Conservation (phyloP, 2,113 vertebrate species). For the Centropus bengalensis region DNA sequence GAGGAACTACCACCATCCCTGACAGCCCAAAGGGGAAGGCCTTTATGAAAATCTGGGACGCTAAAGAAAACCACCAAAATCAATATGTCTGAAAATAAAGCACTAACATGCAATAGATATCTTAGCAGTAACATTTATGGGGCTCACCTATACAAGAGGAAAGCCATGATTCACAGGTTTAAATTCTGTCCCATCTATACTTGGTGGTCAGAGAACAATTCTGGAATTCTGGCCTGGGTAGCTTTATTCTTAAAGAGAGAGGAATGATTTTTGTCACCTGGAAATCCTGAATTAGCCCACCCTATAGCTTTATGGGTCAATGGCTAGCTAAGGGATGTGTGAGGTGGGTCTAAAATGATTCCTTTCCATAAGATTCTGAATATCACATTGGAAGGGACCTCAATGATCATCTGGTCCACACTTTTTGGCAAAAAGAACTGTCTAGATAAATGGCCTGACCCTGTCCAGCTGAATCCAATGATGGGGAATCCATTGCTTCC, state of each 20-base stretch:
- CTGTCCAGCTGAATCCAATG: no score
- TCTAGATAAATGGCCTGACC: no score
- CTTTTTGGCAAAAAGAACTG: no score
- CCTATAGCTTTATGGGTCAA: background rate
- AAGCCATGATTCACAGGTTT: background rate
- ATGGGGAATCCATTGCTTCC: no score
- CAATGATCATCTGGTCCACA: no score
- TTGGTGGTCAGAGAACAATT: background rate
- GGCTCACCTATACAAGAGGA: background rate
- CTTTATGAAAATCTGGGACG: background rate
- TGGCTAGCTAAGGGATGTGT: background rate
- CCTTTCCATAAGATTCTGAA: background rate
- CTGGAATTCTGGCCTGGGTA: background rate
- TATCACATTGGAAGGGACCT: no score
- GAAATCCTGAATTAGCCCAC: background rate
- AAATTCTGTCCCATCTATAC: background rate
- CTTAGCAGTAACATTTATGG: background rate
- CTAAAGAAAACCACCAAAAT: background rate
- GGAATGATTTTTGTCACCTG: background rate
- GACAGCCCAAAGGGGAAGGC: background rate
- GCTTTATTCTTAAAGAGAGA: background rate
- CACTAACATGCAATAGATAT: background rate
- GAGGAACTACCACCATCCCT: background rate
- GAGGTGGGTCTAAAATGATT: background rate
- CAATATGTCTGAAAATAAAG: background rate